Conservation (phyloP, 2,888 invertebrate genomes). For the Drosophila dives region DNA sequence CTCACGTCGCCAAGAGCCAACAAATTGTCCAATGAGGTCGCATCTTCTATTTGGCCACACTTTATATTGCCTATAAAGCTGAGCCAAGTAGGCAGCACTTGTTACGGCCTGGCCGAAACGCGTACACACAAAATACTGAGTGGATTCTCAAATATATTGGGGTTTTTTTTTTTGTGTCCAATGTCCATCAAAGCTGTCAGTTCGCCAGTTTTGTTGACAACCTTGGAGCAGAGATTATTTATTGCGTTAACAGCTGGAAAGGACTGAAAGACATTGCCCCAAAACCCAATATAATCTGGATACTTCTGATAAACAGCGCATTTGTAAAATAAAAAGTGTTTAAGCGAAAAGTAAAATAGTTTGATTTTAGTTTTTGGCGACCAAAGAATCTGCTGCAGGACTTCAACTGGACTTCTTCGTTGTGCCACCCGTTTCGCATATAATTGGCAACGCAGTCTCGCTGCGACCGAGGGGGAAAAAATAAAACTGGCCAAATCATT, state of each 20-base stretch:
- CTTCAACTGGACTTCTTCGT: neutral
- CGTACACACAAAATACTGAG: slow-evolving; percentile 7
- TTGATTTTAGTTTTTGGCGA: neutral
- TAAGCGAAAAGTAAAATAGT: neutral
- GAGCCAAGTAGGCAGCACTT: slow-evolving; percentile 19
- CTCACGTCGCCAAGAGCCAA: slow-evolving; percentile 45
- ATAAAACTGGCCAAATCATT: slow-evolving; percentile 32
- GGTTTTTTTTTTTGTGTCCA: neutral
- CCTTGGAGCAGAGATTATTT: neutral
- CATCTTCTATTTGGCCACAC: slow-evolving; percentile 21
- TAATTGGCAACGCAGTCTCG: slow-evolving; percentile 58
- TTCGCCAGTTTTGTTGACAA: neutral
- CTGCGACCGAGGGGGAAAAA: slow-evolving; percentile 33
- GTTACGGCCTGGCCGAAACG: slow-evolving; percentile 6
- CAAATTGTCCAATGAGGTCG: slow-evolving; percentile 11
- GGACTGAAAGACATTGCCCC: neutral
- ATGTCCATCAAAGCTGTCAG: neutral
- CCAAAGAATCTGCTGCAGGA: neutral
- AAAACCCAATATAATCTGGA: neutral
- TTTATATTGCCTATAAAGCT: slow-evolving; percentile 21
- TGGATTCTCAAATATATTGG: neutral
- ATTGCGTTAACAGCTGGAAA: too few relatives aligned
- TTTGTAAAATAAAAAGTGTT: neutral
- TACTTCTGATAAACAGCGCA: neutral
- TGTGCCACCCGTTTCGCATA: slow-evolving; percentile 15